These are phyloP conservation scores for Bombus impatiens DNA, from an alignment of 1,140 invertebrate genomes.

Conservation along the genomic window DNA sequence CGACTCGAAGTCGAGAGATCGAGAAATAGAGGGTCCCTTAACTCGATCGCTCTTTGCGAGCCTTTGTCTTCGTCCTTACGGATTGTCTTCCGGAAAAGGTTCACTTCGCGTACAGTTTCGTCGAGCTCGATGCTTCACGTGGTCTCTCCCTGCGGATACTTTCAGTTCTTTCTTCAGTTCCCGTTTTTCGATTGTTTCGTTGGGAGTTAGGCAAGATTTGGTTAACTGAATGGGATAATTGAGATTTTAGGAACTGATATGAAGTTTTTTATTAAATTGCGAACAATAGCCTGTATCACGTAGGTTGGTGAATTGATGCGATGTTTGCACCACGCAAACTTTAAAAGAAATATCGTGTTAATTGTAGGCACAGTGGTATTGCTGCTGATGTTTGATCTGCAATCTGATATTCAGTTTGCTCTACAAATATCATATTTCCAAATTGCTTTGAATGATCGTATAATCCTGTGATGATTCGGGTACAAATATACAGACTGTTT, in stretches of 20 bases:
- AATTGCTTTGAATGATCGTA: not conserved
- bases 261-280: not conserved
- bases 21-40: not conserved
- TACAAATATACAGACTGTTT: not conserved
- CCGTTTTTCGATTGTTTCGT: not conserved
- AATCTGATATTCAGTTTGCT: not conserved
- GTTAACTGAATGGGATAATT: not conserved
- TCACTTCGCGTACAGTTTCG: not conserved
- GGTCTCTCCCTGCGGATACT: not conserved
- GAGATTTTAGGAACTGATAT: not conserved
- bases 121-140: not conserved
- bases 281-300: not conserved
- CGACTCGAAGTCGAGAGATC: constrained; percentile 30
- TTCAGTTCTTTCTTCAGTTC: not conserved
- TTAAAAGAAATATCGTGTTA: not conserved
- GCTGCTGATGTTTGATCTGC: not conserved
- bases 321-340: not conserved
- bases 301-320: too few relatives aligned
- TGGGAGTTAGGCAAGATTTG: not conserved
- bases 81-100: not conserved
- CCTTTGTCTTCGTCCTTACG: not conserved
- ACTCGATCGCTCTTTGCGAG: not conserved
- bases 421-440: not conserved
- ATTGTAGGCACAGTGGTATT: not conserved
- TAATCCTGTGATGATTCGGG: not conserved